Conservation (phyloP, 2,113 vertebrate species). For the Labeo catla region DNA sequence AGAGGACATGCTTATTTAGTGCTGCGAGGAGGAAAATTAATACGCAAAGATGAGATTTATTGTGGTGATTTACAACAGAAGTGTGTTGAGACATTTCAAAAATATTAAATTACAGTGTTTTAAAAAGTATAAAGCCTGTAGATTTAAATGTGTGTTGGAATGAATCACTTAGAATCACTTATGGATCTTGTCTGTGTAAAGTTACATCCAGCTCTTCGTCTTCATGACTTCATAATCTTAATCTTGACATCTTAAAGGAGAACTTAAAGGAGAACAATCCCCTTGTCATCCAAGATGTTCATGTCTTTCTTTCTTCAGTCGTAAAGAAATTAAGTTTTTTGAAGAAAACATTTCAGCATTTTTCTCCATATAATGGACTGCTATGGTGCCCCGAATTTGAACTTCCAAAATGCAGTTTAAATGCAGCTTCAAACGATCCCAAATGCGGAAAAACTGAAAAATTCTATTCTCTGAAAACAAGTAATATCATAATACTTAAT, state of each 20-base stretch:
- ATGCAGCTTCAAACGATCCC: too few relatives aligned
- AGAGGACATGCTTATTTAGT: constrained; percentile 48
- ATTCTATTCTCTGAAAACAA: background rate
- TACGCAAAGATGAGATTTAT: background rate
- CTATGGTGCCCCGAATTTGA: too few relatives aligned
- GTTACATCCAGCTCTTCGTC: background rate
- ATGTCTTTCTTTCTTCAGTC: too few relatives aligned
- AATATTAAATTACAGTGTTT: background rate
- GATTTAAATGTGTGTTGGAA: background rate
- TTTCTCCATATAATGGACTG: too few relatives aligned
- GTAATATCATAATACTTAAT: background rate
- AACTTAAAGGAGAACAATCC: too few relatives aligned
- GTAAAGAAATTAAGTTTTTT: too few relatives aligned
- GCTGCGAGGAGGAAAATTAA: constrained; percentile 33
- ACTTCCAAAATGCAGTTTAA: too few relatives aligned
- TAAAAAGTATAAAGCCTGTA: background rate
- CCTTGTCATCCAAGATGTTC: too few relatives aligned
- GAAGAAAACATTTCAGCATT: too few relatives aligned
- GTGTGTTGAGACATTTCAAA: background rate
- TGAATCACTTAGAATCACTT: background rate
- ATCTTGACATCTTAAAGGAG: too few relatives aligned
- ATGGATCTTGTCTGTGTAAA: background rate
- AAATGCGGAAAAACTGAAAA: background rate
- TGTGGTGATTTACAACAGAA: background rate
- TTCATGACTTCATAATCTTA: background rate